Evolutionary conservation across 1,140 invertebrate genomes (phyloP), one percentile per base, ranked within the genome.

Genomic region (Armadillidium nasatum): DNA sequence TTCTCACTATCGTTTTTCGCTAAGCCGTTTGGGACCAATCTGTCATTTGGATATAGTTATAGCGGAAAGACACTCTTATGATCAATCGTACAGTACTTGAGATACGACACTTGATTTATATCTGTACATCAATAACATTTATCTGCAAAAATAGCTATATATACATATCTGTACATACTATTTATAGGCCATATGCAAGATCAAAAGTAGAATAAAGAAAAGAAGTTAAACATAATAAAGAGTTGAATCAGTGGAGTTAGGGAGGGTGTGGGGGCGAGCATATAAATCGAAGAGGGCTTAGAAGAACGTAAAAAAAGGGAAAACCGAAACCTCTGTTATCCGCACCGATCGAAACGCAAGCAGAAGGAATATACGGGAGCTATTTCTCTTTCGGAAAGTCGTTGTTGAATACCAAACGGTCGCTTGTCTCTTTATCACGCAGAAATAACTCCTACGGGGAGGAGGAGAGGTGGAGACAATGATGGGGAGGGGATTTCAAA

Each of bases 371-470:
- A 50, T 50, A 50, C 46, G 46, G 46, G 46, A 50, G 46, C 46
- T 9, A 50, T 50, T 50, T 50, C 46, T 50, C 46, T 50, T 50
- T 50, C 46, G 9, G 9, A 50, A 15, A 50, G 50, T 60, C 50
- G 50, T 15, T 19, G 50, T 2, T 4, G 2, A 60, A 60, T 60
- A 60, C 50, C 2, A 60, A 60, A 60, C 50, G 50, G 2, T 60
- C 50, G 50, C 50, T 60, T 60, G 50, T 60, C 50, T 60, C 50
- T 60, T 60, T 60, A 60, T 60, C 50, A 60, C 50, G 50, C 50
- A 60, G 50, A 60, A 60, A 60, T 60, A 60, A 60, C 50, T 60
- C 50, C 50, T 60, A 1, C 50, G 4, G 50, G 50, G 50, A 60
- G 19, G 50, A 19, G 1, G 50, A 60, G 50, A 19, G 11, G 2